These are phyloP conservation scores for Nipponia nippon DNA, from an alignment of 2,113 vertebrate species.

Conservation along the genomic window DNA sequence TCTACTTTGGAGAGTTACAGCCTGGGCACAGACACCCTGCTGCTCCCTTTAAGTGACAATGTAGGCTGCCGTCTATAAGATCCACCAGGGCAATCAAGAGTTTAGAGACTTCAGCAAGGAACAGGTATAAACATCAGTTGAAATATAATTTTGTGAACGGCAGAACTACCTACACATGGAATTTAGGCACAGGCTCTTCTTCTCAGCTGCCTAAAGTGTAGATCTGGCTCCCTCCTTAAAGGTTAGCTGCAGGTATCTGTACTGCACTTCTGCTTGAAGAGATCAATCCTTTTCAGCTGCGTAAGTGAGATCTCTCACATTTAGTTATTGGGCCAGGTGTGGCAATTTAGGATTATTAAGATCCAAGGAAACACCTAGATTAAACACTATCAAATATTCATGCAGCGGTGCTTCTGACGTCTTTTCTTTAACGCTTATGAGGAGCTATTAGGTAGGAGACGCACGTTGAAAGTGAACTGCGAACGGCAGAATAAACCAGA, in stretches of 20 bases:
- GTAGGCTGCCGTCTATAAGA: neutral
- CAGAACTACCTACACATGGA: neutral
- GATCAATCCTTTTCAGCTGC: neutral
- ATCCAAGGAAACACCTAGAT: neutral
- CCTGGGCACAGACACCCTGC: neutral
- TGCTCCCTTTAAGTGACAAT: neutral
- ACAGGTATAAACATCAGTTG: neutral
- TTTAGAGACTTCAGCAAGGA: neutral
- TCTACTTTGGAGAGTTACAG: neutral
- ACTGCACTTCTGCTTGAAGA: neutral
- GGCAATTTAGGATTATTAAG: neutral
- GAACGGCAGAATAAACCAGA: neutral
- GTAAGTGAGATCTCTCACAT: neutral
- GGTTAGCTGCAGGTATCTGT: neutral
- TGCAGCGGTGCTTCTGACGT: neutral
- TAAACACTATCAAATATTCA: neutral
- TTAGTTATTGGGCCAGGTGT: neutral
- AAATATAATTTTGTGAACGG: neutral
- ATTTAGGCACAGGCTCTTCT: neutral
- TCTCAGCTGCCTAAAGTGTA: neutral
- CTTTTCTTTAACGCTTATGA: neutral
- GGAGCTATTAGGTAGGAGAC: neutral
- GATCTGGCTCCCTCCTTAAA: neutral
- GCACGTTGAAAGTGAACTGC: accelerated
- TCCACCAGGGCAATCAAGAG: neutral